Evolutionary conservation across 2,797 vertebrate species (phyloP).

Genomic region (Melopsittacus undulatus): DNA sequence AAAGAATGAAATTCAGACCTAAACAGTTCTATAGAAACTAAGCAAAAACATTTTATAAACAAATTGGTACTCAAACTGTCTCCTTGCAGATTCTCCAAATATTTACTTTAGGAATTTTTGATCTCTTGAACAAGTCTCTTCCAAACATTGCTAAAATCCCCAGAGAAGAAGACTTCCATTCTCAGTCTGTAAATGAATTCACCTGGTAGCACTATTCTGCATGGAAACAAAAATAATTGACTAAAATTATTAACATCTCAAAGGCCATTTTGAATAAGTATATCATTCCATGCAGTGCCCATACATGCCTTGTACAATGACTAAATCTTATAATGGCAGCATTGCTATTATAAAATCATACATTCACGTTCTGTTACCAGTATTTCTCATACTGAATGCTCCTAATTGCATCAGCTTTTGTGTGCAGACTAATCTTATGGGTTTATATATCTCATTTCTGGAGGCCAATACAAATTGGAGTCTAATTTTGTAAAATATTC

Average conservation of each 20-base stretch:
- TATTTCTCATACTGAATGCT: not conserved
- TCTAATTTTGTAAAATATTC: not conserved
- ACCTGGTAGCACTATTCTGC: not conserved
- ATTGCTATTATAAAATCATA: not conserved
- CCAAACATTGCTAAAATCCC: not conserved
- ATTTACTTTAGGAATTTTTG: not conserved
- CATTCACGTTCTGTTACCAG: not conserved
- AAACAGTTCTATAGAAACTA: not conserved
- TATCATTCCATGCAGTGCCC: rapidly evolving
- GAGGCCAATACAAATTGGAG: not conserved
- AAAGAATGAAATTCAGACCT: not conserved
- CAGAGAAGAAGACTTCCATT: not conserved
- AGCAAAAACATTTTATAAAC: not conserved
- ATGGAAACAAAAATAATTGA: not conserved
- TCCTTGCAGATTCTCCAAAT: not conserved
- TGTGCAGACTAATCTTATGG: not conserved
- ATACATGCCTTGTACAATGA: not conserved
- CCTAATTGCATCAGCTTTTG: not conserved
- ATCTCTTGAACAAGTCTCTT: not conserved
- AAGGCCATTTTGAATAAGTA: not conserved
- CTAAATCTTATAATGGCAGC: not conserved
- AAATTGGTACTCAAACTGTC: not conserved
- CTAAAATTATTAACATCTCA: not conserved
- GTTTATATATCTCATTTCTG: not conserved
- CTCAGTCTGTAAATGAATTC: not conserved